A percentile compares a stretch with the other conserved stretches of the same genome.
Conservation (phyloP, 2,888 invertebrate species). For the Vannuccia rotundouncinata region DNA sequence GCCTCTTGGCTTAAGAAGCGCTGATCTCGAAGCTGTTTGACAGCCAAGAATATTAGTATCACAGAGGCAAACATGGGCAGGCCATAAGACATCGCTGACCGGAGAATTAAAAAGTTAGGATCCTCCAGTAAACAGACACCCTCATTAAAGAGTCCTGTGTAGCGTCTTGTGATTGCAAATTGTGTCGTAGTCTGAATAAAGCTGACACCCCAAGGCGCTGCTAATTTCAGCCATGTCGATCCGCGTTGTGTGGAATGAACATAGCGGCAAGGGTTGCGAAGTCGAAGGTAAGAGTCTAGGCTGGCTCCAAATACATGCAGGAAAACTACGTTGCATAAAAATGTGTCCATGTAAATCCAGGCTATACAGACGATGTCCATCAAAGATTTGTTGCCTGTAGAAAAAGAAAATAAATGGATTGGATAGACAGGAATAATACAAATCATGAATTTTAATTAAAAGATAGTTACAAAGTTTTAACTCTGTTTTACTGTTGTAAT, state of each 20-base stretch:
- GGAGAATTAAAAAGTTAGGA: slow-evolving; percentile 43
- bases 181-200: slow-evolving; percentile 42
- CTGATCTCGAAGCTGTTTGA: slow-evolving; percentile 27
- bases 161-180: slow-evolving; percentile 42
- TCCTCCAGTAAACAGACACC: slow-evolving; percentile 43
- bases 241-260: slow-evolving; percentile 37
- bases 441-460: no score
- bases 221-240: slow-evolving; percentile 43
- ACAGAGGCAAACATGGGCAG: slow-evolving; percentile 36
- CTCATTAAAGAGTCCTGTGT: slow-evolving; percentile 14
- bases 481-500: no score
- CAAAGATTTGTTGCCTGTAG: slow-evolving; percentile 16
- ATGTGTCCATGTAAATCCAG: slow-evolving; percentile 43
- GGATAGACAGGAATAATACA: no score
- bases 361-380: slow-evolving; percentile 42
- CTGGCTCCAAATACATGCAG: slow-evolving; percentile 42
- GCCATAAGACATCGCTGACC: slow-evolving; percentile 42
- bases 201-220: slow-evolving; percentile 43
- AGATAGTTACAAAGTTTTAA: no score
- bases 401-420: not conserved
- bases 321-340: slow-evolving; percentile 43
- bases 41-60: slow-evolving; percentile 16
- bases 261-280: slow-evolving; percentile 43
- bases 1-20: not conserved
- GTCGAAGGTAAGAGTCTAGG: slow-evolving; percentile 43